These are phyloP conservation scores for Salvator merianae DNA, from an alignment of 2,113 vertebrate species.

Conservation along the genomic window DNA sequence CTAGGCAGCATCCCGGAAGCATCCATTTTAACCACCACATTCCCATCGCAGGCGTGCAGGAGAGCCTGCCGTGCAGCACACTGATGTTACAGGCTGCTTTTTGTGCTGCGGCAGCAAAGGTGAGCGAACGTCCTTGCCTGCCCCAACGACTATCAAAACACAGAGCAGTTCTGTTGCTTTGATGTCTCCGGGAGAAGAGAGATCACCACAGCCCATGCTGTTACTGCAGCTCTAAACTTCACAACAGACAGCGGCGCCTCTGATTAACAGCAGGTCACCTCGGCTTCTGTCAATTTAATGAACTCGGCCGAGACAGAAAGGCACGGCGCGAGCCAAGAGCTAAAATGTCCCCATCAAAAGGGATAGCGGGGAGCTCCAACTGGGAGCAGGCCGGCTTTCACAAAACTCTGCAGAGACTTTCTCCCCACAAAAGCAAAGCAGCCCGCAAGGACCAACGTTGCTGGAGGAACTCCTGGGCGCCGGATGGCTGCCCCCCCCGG, in stretches of 20 bases:
- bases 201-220: neutral
- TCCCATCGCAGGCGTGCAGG: neutral
- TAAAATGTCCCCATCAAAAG: neutral
- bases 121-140: neutral
- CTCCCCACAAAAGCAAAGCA: no score
- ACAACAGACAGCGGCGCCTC: neutral
- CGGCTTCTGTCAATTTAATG: conserved; percentile 19
- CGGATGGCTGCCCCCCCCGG: no score
- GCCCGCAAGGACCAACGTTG: no score
- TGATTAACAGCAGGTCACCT: conserved; percentile 10
- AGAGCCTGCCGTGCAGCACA: neutral
- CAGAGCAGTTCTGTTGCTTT: conserved; percentile 7
- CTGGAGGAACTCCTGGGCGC: no score
- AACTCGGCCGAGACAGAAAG: conserved; percentile 7
- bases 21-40: neutral
- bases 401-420: no score
- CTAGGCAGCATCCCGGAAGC: no score
- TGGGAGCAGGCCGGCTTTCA: neutral
- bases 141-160: neutral
- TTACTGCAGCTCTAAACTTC: neutral
- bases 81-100: neutral
- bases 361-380: neutral
- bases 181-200: neutral
- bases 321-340: neutral
- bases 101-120: neutral